A percentile compares a stretch with the other conserved stretches of the same genome.
Evolutionary conservation across 2,888 invertebrate genomes (phyloP).

Genomic region (Eucera pruinosa): DNA sequence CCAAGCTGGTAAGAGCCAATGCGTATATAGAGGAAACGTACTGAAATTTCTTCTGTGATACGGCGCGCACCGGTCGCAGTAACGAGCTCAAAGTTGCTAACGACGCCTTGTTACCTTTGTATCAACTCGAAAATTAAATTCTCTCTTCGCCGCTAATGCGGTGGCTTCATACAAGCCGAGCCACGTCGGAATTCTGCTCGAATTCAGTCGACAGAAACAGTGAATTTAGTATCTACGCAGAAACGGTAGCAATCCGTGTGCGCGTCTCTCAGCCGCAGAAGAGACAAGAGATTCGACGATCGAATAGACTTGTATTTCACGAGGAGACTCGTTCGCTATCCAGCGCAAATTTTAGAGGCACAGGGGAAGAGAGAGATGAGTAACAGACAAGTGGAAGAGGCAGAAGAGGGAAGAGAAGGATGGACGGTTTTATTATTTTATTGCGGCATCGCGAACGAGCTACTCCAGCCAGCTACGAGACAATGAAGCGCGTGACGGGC

Average conservation of each 20-base stretch:
- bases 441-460: conserved; percentile 67
- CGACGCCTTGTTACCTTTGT: conserved; percentile 58
- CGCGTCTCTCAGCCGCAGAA: too few relatives aligned
- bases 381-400: not conserved
- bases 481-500: conserved; percentile 80
- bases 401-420: conserved; percentile 22
- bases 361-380: not conserved
- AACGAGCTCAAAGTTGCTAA: conserved; percentile 53
- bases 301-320: not conserved
- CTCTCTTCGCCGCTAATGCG: not conserved
- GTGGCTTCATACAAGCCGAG: not conserved
- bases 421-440: conserved; percentile 76
- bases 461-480: conserved; percentile 71
- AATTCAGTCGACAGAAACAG: not conserved
- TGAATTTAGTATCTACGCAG: too few relatives aligned
- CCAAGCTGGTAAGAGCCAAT: conserved; percentile 14
- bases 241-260: too few relatives aligned
- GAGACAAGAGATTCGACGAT: conserved; percentile 16
- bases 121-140: conserved; percentile 55
- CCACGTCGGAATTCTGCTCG: not conserved
- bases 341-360: not conserved
- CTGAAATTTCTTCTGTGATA: conserved; percentile 55
- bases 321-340: not conserved
- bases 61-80: conserved; percentile 11
- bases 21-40: conserved; percentile 35